Conservation (phyloP, 1,140 invertebrate genomes). For the Callitettix versicolor region DNA sequence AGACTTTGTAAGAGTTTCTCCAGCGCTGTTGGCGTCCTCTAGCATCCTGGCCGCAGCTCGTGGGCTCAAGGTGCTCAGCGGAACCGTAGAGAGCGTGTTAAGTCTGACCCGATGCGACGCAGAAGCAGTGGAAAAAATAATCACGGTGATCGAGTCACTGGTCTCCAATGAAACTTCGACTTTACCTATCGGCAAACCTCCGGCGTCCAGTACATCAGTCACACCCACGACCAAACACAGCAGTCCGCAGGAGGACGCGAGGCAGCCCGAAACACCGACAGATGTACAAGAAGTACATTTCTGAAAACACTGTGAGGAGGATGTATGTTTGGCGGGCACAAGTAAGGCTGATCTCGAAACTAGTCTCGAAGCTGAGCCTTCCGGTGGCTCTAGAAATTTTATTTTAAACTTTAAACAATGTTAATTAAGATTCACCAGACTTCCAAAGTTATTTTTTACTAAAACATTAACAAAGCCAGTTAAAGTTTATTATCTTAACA, state of each 20-base stretch:
- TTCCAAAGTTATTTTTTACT: no score
- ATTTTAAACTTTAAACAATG: no score
- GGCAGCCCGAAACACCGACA: background rate
- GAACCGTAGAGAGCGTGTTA: background rate
- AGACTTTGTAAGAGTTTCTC: background rate
- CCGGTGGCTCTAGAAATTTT: no score
- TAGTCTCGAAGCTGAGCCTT: no score
- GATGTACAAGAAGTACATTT: constrained; percentile 7
- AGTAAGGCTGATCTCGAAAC: no score
- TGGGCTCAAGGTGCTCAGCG: background rate
- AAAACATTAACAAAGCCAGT: no score
- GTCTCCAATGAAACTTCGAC: background rate
- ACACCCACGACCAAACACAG: background rate
- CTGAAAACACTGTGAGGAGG: constrained; percentile 4
- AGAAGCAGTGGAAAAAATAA: background rate
- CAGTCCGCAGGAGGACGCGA: background rate
- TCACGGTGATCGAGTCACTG: background rate
- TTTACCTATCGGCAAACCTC: background rate
- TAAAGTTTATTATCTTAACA: no score
- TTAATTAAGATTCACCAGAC: no score
- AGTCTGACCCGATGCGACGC: background rate
- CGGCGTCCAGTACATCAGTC: background rate
- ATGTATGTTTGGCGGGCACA: background rate
- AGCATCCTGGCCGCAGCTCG: constrained; percentile 3
- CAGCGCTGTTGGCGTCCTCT: background rate